Evolutionary conservation across 1,140 invertebrate species (phyloP).

Genomic region (Globodera ellingtonae): DNA sequence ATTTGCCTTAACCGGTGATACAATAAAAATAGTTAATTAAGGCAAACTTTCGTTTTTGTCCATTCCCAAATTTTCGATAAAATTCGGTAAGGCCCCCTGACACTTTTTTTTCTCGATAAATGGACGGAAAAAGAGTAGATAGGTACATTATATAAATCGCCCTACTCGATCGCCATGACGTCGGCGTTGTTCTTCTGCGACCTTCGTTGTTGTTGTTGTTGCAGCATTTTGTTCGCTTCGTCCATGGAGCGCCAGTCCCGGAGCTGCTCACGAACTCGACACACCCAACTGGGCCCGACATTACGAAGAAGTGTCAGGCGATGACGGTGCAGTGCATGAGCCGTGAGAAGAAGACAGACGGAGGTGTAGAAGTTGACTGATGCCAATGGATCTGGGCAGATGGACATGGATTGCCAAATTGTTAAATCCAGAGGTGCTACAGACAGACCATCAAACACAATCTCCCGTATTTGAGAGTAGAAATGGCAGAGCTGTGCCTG

Average conservation of each 20-base stretch:
- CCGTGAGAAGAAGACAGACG: slow-evolving; percentile 10
- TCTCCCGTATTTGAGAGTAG: slow-evolving; percentile 15
- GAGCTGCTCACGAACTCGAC: slow-evolving; percentile 4
- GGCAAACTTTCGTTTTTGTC: neutral
- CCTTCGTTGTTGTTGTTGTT: slow-evolving; percentile 1
- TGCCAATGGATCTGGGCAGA: slow-evolving; percentile 12
- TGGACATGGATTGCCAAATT: neutral
- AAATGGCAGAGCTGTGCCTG: slow-evolving; percentile 20
- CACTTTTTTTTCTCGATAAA: no score
- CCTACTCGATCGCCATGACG: neutral
- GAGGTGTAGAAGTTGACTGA: slow-evolving; percentile 29
- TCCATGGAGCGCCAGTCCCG: slow-evolving; percentile 5
- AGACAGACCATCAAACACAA: slow-evolving; percentile 32
- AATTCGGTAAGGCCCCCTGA: no score
- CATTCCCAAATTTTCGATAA: no score
- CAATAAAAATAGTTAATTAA: neutral
- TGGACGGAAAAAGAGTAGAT: neutral
- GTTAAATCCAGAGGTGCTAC: neutral
- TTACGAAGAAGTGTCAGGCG: neutral
- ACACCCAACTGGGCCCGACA: neutral
- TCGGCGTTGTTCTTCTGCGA: neutral
- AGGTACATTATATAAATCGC: neutral
- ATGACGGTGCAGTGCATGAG: slow-evolving; percentile 14
- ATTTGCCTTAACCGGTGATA: neutral
- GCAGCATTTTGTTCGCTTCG: neutral